phyloP scores from a whole-genome alignment of 2,888 invertebrate genomes.

The Rhaphigaster nebulosa region DNA sequence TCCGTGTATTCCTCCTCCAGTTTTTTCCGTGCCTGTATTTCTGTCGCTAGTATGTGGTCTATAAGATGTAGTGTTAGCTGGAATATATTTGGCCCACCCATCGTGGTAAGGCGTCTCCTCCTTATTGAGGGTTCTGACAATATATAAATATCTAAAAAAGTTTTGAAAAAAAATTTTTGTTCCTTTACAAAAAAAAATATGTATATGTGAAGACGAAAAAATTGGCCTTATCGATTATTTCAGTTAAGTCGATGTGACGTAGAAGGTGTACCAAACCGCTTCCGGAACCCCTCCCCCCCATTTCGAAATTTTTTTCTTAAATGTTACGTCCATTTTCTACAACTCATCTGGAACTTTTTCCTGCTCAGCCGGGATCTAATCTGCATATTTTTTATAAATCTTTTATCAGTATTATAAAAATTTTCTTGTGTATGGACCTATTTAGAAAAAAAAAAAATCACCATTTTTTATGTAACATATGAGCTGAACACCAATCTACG shows the following conservation, averaged over 20 bases:
- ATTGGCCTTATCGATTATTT: conserved; percentile 63
- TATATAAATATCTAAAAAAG: conserved; percentile 63
- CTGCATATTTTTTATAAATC: conserved; percentile 58
- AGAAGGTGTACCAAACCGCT: conserved; percentile 42
- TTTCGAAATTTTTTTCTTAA: conserved; percentile 57
- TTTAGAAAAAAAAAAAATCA: conserved; percentile 47
- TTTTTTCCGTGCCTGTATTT: conserved; percentile 54
- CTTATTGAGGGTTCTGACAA: conserved; percentile 64
- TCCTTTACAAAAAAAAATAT: conserved; percentile 57
- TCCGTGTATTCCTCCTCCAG: neutral
- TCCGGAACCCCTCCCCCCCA: neutral
- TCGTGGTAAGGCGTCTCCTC: conserved; percentile 59
- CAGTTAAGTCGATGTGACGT: conserved; percentile 58
- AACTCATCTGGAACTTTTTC: neutral
- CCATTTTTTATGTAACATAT: conserved; percentile 56
- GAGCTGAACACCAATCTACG: conserved; percentile 65
- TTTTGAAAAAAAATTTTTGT: conserved; percentile 60
- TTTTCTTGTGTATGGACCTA: conserved; percentile 57
- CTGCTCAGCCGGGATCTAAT: neutral
- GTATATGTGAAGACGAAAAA: conserved; percentile 46
- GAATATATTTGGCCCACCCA: conserved; percentile 47
- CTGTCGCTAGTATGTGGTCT: conserved; percentile 64
- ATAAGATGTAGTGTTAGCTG: conserved; percentile 64
- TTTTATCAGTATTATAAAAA: conserved; percentile 59
- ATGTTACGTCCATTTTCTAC: conserved; percentile 62